Percentiles rank a stretch among this genome's conserved stretches.
Evolutionary conservation across 2,797 vertebrate genomes (phyloP).

Genomic region (Channallabes apus): DNA sequence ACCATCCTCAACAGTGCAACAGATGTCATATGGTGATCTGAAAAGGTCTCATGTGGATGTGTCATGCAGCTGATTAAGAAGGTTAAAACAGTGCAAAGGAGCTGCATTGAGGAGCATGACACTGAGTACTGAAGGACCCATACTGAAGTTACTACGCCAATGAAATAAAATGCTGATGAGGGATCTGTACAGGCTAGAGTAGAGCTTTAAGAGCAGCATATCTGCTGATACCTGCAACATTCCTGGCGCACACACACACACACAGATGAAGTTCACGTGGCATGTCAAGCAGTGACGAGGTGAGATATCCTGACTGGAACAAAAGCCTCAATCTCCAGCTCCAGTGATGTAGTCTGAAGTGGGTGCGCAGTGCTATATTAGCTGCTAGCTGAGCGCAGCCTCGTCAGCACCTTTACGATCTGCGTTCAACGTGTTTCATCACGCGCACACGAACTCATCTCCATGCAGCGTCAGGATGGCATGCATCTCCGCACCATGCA

Average conservation of each 20-base stretch:
- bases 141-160: not conserved
- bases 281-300: not conserved
- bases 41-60: no score
- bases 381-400: conserved; percentile 39
- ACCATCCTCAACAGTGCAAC: not conserved
- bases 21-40: not conserved
- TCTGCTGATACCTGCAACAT: conserved; percentile 6
- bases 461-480: not conserved
- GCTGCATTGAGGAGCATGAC: not conserved
- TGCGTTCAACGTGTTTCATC: conserved; percentile 5
- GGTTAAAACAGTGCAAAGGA: not conserved
- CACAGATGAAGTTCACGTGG: not conserved
- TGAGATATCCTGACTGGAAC: not conserved
- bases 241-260: not conserved
- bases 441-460: not conserved
- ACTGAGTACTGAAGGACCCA: not conserved
- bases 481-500: no score
- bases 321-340: not conserved
- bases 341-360: not conserved
- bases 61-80: not conserved
- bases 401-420: conserved; percentile 51
- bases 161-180: not conserved
- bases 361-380: conserved; percentile 42
- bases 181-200: not conserved
- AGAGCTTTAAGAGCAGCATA: not conserved